Evolutionary conservation across 2,797 vertebrate genomes (phyloP).

Genomic region (Austrolebias charrua): DNA sequence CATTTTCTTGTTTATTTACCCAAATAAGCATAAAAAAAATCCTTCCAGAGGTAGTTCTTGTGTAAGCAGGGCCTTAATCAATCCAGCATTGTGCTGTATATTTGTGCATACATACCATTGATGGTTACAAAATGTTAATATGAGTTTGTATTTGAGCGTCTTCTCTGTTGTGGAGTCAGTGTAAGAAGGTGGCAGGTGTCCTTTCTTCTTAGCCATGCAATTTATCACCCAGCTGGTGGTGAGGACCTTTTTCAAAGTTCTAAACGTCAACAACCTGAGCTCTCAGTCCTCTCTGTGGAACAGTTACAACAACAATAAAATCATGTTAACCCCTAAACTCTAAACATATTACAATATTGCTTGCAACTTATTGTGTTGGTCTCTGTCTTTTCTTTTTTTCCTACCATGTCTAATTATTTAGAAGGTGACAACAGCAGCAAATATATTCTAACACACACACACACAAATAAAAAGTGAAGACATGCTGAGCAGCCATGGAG

Average conservation of each 20-base stretch:
- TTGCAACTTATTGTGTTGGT: neutral
- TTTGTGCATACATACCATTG: constrained; percentile 20
- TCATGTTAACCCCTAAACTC: constrained; percentile 20
- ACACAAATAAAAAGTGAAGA: constrained; percentile 34
- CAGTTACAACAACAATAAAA: constrained; percentile 29
- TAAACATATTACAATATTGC: constrained; percentile 10
- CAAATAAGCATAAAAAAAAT: too few species aligned
- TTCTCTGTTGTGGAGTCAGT: constrained; percentile 44
- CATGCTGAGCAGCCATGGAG: constrained; percentile 57
- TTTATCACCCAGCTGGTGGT: constrained; percentile 78
- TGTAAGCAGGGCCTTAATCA: constrained; percentile 32
- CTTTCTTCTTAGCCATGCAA: constrained; percentile 76
- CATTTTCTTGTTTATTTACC: too few species aligned
- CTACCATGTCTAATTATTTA: constrained; percentile 36
- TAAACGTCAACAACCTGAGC: constrained; percentile 35
- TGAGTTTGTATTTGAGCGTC: constrained; percentile 24
- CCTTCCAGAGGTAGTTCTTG: too few species aligned
- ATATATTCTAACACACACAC: constrained; percentile 42
- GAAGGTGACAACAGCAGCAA: constrained; percentile 35
- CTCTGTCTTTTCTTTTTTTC: constrained; percentile 3
- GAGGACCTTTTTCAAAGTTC: constrained; percentile 57
- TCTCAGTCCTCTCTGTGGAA: constrained; percentile 18
- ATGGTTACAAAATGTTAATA: constrained; percentile 5
- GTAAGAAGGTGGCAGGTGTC: constrained; percentile 74
- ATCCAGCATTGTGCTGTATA: constrained; percentile 41